Evolutionary conservation across 64 coral and sea anemone species (phyloP).

Genomic region (Dendrophyllia cribrosa): DNA sequence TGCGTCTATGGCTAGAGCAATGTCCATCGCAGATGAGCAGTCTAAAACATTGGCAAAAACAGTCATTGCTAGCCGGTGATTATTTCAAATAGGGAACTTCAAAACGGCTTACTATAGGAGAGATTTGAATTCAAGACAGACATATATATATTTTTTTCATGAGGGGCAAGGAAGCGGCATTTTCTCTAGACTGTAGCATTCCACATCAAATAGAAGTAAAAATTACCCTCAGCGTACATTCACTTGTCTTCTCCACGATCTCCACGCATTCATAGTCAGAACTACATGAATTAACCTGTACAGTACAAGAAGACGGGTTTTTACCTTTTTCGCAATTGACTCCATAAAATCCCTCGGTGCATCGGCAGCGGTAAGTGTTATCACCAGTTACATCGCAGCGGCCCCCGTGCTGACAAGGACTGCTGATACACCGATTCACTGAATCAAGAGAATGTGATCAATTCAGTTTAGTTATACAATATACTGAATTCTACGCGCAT

Average conservation of each 20-base stretch:
- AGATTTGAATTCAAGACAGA: too few species aligned
- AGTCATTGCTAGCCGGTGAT: not conserved
- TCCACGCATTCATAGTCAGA: too few species aligned
- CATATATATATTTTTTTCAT: too few species aligned
- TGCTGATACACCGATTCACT: not conserved
- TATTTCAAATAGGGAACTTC: too few species aligned
- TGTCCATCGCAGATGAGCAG: not conserved
- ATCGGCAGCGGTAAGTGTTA: not conserved
- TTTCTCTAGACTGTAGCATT: too few species aligned
- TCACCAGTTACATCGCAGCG: not conserved
- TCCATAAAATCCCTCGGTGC: not conserved
- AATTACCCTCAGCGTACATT: too few species aligned
- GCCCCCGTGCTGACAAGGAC: not conserved
- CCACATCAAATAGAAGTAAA: too few species aligned
- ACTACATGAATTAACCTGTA: too few species aligned
- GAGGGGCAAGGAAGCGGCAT: too few species aligned
- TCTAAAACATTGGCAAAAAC: not conserved
- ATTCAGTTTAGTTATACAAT: not conserved
- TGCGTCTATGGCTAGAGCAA: slow-evolving; percentile 18
- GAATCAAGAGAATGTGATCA: not conserved
- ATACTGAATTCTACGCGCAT: too few species aligned
- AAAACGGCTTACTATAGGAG: too few species aligned
- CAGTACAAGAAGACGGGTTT: not conserved
- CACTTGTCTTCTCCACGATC: too few species aligned
- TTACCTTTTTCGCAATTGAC: not conserved